These are phyloP conservation scores for Lepidocyrtoides sp. DNA, from an alignment of 2,888 invertebrate genomes.

Conservation along the genomic window DNA sequence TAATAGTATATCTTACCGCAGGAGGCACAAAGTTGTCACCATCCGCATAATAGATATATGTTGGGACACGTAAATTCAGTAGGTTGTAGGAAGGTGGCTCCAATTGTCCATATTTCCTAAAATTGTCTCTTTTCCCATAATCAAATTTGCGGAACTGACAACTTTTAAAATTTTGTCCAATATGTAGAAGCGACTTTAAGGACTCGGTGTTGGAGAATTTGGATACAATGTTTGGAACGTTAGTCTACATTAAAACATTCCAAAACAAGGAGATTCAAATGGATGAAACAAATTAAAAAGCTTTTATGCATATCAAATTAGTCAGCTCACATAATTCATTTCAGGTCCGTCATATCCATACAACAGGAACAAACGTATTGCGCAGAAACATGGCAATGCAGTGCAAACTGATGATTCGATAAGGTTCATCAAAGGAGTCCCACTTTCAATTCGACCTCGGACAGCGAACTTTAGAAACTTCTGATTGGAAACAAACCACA, in stretches of 20 bases:
- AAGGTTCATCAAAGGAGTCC: neutral
- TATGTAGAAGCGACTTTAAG: constrained; percentile 35
- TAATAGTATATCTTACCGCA: constrained; percentile 8
- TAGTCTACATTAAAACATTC: constrained; percentile 2
- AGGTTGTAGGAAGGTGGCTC: constrained; percentile 53
- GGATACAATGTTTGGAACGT: constrained; percentile 48
- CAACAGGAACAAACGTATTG: neutral
- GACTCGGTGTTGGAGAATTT: constrained; percentile 39
- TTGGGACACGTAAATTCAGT: neutral
- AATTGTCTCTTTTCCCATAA: constrained; percentile 31
- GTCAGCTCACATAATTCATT: constrained; percentile 39
- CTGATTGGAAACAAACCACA: neutral
- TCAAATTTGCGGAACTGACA: constrained; percentile 53
- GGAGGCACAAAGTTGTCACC: constrained; percentile 64
- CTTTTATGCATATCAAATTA: neutral
- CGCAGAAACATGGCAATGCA: constrained; percentile 41
- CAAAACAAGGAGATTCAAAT: neutral
- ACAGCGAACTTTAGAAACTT: constrained; percentile 3
- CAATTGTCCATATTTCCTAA: neutral
- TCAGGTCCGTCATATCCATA: constrained; percentile 61
- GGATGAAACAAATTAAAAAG: neutral
- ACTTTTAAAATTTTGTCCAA: constrained; percentile 57
- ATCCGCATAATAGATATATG: constrained; percentile 50
- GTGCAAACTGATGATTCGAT: constrained; percentile 40
- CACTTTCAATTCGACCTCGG: constrained; percentile 1